Evolutionary conservation across 2,797 vertebrate genomes (phyloP).

Genomic region (Spinibarbus caldwelli): DNA sequence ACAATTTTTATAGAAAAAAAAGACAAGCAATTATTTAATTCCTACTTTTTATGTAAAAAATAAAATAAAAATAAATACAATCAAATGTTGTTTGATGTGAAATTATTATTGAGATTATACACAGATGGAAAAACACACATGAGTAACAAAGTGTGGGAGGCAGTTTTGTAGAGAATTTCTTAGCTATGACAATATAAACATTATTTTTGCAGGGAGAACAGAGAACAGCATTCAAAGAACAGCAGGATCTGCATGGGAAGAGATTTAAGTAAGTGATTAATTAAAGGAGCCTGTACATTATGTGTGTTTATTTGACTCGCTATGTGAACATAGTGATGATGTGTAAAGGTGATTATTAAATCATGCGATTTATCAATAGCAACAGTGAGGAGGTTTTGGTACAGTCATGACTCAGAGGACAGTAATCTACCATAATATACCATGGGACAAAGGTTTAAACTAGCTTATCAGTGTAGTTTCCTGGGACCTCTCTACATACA

Average conservation of each 20-base stretch:
- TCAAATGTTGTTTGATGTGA: neutral
- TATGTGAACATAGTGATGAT: neutral
- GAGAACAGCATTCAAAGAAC: neutral
- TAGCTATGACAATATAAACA: neutral
- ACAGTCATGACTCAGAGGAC: conserved; percentile 20
- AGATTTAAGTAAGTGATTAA: neutral
- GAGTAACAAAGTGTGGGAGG: neutral
- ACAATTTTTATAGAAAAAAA: neutral
- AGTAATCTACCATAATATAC: neutral
- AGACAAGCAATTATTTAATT: neutral
- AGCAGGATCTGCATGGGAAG: neutral
- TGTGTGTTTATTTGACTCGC: neutral
- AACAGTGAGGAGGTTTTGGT: neutral
- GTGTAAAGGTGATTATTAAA: neutral
- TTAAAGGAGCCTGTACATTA: neutral
- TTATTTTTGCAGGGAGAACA: neutral
- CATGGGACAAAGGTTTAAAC: conserved; percentile 38
- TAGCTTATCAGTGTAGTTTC: neutral
- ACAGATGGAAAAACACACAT: neutral
- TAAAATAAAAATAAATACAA: neutral
- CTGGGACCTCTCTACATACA: neutral
- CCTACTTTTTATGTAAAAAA: neutral
- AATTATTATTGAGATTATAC: neutral
- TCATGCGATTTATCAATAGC: neutral
- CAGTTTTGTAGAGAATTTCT: neutral